phyloP scores from a whole-genome alignment of 2,888 invertebrate species.

The Lamellibrachia columna region DNA sequence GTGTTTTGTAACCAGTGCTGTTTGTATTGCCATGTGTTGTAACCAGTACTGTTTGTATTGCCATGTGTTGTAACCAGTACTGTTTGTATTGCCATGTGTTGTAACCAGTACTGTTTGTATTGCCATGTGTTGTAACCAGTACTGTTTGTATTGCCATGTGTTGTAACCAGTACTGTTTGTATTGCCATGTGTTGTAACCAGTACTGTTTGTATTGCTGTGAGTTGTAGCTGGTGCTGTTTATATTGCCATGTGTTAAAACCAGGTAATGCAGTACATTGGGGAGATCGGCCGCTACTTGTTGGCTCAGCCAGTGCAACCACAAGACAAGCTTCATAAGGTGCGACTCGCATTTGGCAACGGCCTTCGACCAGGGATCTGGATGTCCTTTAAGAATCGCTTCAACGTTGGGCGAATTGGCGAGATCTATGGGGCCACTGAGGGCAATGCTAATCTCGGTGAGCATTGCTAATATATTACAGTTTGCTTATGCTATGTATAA shows the following conservation, averaged over 20 bases:
- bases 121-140: too few species aligned
- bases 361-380: constrained; percentile 94
- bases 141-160: too few species aligned
- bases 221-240: neutral
- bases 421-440: constrained; percentile 97
- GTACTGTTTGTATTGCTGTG: too few species aligned
- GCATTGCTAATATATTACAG: constrained; percentile 31
- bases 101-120: too few species aligned
- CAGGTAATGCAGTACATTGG: constrained; percentile 68
- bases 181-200: too few species aligned
- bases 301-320: constrained; percentile 66
- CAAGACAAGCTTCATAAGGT: constrained; percentile 67
- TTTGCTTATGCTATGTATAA: too few species aligned
- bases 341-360: constrained; percentile 90
- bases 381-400: constrained; percentile 86
- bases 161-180: too few species aligned
- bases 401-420: constrained; percentile 83
- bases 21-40: too few species aligned
- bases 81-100: too few species aligned
- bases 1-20: too few species aligned
- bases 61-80: too few species aligned
- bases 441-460: constrained; percentile 91
- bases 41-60: too few species aligned
- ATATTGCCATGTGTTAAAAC: neutral
- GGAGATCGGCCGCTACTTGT: constrained; percentile 70